Conservation (phyloP, 2,888 invertebrate species). For the Adela reaumurella region DNA sequence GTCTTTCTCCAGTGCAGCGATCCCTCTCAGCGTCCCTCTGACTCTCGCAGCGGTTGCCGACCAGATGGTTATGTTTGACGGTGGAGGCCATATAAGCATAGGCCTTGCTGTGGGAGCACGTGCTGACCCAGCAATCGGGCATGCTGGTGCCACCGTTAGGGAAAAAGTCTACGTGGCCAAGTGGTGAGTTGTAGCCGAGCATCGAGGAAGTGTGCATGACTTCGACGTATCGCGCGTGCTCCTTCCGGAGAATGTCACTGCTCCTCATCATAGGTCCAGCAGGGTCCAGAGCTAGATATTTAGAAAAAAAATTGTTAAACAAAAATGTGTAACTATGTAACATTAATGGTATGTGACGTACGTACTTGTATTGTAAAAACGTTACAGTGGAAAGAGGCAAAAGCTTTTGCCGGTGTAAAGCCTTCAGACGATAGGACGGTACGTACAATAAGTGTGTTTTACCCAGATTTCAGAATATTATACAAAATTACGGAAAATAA, state of each 20-base stretch:
- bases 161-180: slow-evolving; percentile 34
- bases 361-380: no score
- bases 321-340: no score
- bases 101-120: slow-evolving; percentile 29
- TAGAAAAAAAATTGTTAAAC: no score
- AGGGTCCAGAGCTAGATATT: slow-evolving; percentile 30
- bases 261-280: slow-evolving; percentile 28
- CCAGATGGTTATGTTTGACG: slow-evolving; percentile 23
- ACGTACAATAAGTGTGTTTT: no score
- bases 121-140: slow-evolving; percentile 29
- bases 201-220: slow-evolving; percentile 35
- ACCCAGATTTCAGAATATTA: no score
- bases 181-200: slow-evolving; percentile 23
- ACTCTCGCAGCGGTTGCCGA: slow-evolving; percentile 23
- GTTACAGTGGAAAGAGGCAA: no score
- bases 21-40: slow-evolving; percentile 19
- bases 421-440: no score
- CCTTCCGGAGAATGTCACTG: slow-evolving; percentile 18
- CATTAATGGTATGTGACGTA: no score
- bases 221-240: slow-evolving; percentile 35
- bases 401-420: no score
- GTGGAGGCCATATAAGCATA: slow-evolving; percentile 29
- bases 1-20: slow-evolving; percentile 20
- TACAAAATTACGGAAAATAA: no score
- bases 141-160: slow-evolving; percentile 28